phyloP scores from a whole-genome alignment of 2,888 invertebrate genomes.

The Quadroppia sp. region DNA sequence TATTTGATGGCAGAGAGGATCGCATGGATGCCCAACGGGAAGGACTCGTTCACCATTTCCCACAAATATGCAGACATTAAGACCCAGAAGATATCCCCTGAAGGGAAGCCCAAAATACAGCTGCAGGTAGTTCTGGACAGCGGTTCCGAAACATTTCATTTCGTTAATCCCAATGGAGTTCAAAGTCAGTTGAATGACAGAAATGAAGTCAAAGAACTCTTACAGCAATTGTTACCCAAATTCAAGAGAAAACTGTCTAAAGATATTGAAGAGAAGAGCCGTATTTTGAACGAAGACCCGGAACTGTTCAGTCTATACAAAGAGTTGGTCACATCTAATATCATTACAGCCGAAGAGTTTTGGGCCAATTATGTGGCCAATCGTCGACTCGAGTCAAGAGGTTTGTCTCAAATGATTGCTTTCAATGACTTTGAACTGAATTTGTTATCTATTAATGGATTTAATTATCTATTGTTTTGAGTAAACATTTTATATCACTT shows the following conservation, averaged over 20 bases:
- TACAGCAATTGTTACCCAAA: constrained; percentile 85
- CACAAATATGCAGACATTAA: constrained; percentile 94
- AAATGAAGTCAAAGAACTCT: constrained; percentile 83
- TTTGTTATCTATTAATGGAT: not conserved
- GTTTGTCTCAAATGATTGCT: not conserved
- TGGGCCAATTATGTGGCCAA: constrained; percentile 81
- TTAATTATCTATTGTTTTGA: not conserved
- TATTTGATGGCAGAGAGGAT: constrained; percentile 93
- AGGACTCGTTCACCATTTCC: constrained; percentile 86
- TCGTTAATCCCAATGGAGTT: constrained; percentile 78
- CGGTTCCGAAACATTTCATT: constrained; percentile 93
- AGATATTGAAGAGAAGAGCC: constrained; percentile 82
- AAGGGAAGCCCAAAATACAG: constrained; percentile 95
- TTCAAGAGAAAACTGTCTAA: constrained; percentile 87
- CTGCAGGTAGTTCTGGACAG: constrained; percentile 92
- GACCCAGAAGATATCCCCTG: constrained; percentile 91
- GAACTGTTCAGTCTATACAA: constrained; percentile 87
- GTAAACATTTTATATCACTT: not conserved
- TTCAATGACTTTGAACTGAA: not conserved
- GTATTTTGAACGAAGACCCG: constrained; percentile 80
- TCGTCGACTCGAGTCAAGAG: constrained; percentile 5
- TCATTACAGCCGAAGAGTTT: constrained; percentile 94
- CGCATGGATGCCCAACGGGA: constrained; percentile 88
- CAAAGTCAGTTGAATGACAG: constrained; percentile 81
- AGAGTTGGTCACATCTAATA: constrained; percentile 92